phyloP scores from a whole-genome alignment of 2,113 vertebrate genomes.

The Casuarius casuarius region DNA sequence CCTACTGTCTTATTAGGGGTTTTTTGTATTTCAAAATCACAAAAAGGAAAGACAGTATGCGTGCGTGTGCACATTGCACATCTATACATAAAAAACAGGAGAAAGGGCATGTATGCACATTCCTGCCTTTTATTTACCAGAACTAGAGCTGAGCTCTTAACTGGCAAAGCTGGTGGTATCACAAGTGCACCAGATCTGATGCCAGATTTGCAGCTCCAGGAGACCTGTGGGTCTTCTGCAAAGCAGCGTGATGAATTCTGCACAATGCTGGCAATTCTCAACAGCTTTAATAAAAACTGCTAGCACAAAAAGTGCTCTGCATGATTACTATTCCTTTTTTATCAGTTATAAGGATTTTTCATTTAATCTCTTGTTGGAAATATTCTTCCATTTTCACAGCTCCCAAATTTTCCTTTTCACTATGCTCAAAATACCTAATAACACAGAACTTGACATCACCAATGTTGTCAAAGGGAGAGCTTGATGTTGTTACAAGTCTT shows the following conservation, averaged over 20 bases:
- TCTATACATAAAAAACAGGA: background rate
- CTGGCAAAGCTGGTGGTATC: background rate
- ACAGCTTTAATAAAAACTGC: background rate
- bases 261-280: background rate
- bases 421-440: background rate
- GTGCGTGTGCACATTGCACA: background rate
- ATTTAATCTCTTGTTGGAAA: background rate
- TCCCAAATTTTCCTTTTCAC: background rate
- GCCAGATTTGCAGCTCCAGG: background rate
- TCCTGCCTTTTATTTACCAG: background rate
- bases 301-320: background rate
- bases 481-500: rapidly evolving
- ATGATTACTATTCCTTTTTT: background rate
- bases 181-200: background rate
- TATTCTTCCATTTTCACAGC: background rate
- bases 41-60: background rate
- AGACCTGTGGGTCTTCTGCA: background rate
- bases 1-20: background rate
- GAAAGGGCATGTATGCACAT: too few relatives aligned
- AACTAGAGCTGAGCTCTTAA: background rate
- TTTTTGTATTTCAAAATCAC: background rate
- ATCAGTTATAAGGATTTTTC: background rate
- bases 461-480: background rate
- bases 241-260: background rate
- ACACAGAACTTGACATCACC: background rate